Evolutionary conservation across 2,888 invertebrate species (phyloP), one percentile per base, ranked within the genome.

Genomic region (Aspidapion aeneum): DNA sequence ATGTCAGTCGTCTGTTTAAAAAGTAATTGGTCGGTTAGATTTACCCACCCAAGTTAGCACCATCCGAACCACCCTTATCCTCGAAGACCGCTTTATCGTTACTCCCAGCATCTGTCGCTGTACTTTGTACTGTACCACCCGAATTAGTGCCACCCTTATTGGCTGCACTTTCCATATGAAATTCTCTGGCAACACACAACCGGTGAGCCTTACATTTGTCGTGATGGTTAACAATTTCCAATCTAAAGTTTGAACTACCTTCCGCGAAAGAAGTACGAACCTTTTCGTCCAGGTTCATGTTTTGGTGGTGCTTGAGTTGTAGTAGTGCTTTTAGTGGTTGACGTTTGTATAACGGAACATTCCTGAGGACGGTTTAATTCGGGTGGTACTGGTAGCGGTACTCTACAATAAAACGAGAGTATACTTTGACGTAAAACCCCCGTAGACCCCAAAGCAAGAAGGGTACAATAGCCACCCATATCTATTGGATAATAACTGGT

Each of bases 161-260:
- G 35, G 35, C n/a, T 5, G 7, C 49, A 18, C 22, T 62, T 19
- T 73, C 72, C 12, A 70, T 70, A 65, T 80, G 78, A 57, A 77
- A 76, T 70, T 85, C 84, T 73, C 81, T 82, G 21, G 80, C 80
- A 61, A 83, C 79, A 76, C 90, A 90, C 72, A 89, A 78, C 70
- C 87, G 85, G 77, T 90, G 90, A 35, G 90, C 90, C 78, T 90
- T 91, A 77, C 89, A 90, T 76, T 88, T 90, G 76, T 90, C 88
- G 74, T 90, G 90, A 78, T 90, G 90, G 77, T 90, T 90, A 56
- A 91, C 86, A 72, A 90, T 90, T 81, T 90, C 90, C 66, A 90
- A 81, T 60, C 90, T 83, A 79, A 90, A 90, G 78, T 90, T 90
- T 56, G 87, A 85, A 73, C 89, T 91, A 63, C 90, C 90, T 72